Conservation (phyloP, 2,888 invertebrate genomes). For the Cantharis lateralis region DNA sequence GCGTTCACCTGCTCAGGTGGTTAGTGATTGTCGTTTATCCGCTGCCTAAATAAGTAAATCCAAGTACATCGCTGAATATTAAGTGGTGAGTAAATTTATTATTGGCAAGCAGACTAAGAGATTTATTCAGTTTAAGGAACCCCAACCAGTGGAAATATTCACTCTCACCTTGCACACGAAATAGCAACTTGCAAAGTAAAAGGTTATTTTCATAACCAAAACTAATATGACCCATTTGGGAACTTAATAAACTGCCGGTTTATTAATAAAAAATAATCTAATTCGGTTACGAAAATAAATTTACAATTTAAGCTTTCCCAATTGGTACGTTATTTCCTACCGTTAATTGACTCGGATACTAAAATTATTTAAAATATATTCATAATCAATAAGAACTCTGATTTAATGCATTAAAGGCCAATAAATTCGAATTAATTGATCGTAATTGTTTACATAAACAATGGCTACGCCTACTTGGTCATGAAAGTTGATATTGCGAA, state of each 20-base stretch:
- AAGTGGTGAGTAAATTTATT: neutral
- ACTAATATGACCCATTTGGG: neutral
- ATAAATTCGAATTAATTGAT: neutral
- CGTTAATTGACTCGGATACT: neutral
- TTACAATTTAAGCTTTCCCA: neutral
- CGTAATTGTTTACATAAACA: neutral
- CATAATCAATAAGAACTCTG: neutral
- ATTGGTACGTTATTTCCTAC: neutral
- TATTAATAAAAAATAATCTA: neutral
- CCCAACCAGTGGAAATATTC: neutral
- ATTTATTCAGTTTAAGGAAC: neutral
- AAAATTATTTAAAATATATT: neutral
- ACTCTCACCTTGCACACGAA: neutral
- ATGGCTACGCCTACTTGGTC: neutral
- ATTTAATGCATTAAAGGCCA: neutral
- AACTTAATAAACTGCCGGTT: neutral
- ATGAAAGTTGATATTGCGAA: neutral
- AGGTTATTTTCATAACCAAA: neutral
- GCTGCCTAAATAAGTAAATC: conserved; percentile 6
- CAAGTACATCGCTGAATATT: neutral
- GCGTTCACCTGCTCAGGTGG: neutral
- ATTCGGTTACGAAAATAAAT: neutral
- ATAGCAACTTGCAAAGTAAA: neutral
- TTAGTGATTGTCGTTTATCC: conserved; percentile 8
- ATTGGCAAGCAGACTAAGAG: neutral